Base-by-base conservation (phyloP, 2,888 invertebrate genomes). In the Lithophane ornitopus region DNA sequence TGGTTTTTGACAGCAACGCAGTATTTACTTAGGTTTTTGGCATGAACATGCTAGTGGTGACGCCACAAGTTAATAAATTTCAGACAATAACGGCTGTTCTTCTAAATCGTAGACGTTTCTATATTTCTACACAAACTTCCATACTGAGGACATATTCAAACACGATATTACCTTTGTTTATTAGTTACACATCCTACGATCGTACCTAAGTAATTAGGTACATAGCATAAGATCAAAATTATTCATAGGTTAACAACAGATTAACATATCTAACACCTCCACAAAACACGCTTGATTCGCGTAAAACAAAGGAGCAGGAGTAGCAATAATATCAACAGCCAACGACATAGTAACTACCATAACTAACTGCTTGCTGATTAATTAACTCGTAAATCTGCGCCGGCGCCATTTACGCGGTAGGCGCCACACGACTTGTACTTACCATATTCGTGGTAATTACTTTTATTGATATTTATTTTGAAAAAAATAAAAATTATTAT, bases 321-420 rank as follows among this genome's bases (percentile, higher is more conserved):
- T 66, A 69, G n/a, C 46, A 34, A 82, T 56, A 56, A 68, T 14
- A 82, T 59, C 58, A 70, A 65, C 67, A 8, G 39, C 54, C 19
- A 49, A 67, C 67, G 70, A 77, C 77, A 63, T 59, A 70, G 61
- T 61, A 46, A 84, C n/a, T n/a, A 22, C 65, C 67, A 61, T 70
- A 52, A 68, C 62, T 63, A 81, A 56, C 59, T 28, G 54, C 49
- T 52, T 81, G 41, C 68, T 74, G 85, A 78, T 85, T 81, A 85
- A 83, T 74, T 61, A 70, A 34, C 49, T 74, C 74, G 58, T 85
- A 83, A 81, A 85, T 78, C 61, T 65, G 62, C 68, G 73, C 41
- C 54, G 75, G 70, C 75, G 54, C 69, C 81, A 46, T 39, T 71
- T 44, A 73, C 46, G 59, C 70, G 52, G 76, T 63, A 84, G 73